These are phyloP conservation scores for Rhogogaster chlorosoma DNA, from an alignment of 2,888 invertebrate species.

Conservation along the genomic window DNA sequence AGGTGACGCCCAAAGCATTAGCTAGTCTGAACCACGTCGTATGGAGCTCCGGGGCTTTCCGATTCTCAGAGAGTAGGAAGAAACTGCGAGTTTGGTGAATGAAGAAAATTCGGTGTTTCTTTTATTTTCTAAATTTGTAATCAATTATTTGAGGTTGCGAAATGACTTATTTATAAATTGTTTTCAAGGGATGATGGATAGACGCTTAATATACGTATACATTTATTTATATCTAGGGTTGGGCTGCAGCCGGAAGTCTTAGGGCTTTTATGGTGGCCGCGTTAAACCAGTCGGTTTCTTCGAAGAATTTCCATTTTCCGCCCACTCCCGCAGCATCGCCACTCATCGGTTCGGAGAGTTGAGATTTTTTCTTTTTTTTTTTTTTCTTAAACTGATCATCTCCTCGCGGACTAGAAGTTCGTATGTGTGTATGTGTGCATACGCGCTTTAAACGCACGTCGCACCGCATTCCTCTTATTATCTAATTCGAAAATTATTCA, in stretches of 20 bases:
- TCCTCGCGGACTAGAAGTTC: neutral
- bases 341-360: slow-evolving; percentile 7
- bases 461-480: slow-evolving; percentile 43
- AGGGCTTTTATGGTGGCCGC: neutral
- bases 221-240: neutral
- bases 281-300: slow-evolving; percentile 21
- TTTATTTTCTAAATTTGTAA: neutral
- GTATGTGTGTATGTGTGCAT: neutral
- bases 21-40: slow-evolving; percentile 25
- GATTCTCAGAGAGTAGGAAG: neutral
- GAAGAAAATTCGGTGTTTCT: neutral
- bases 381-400: neutral
- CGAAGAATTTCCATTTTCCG: slow-evolving; percentile 28
- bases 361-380: slow-evolving; percentile 2
- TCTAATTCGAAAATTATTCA: slow-evolving; percentile 49
- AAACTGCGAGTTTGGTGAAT: neutral
- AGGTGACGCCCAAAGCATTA: slow-evolving; percentile 53
- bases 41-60: neutral
- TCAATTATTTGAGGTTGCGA: neutral
- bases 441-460: neutral
- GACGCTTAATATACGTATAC: neutral
- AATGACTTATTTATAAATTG: neutral
- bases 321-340: slow-evolving; percentile 13
- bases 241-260: neutral
- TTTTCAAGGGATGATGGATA: neutral